phyloP scores from a whole-genome alignment of 53 echinoderm and acorn worm species.

The Antedon mediterranea region DNA sequence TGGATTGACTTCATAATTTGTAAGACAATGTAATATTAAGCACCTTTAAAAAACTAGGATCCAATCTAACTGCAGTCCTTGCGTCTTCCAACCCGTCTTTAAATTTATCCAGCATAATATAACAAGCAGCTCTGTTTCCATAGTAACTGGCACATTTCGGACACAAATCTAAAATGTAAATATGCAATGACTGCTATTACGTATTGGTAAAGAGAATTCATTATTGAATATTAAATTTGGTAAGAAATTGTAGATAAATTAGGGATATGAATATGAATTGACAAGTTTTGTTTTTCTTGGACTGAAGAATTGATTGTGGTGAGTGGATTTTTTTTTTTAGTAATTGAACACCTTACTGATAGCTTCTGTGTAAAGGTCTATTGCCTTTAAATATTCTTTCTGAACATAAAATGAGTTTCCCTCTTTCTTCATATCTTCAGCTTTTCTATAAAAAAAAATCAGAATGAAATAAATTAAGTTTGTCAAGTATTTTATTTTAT shows the following conservation, averaged over 20 bases:
- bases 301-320: too few species aligned
- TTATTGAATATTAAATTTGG: too few species aligned
- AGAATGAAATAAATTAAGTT: not conserved
- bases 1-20: too few species aligned
- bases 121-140: constrained; percentile 78
- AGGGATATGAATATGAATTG: too few species aligned
- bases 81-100: constrained; percentile 61
- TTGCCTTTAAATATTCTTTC: constrained; percentile 64
- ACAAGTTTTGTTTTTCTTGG: too few species aligned
- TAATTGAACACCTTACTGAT: constrained; percentile 48
- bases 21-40: not conserved
- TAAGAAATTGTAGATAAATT: too few species aligned
- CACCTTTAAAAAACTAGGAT: constrained; percentile 64
- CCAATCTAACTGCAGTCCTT: constrained; percentile 48
- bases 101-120: constrained; percentile 82
- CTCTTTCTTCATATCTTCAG: constrained; percentile 90
- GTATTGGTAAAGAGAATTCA: too few species aligned
- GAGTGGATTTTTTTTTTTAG: too few species aligned
- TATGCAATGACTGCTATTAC: not conserved
- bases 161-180: constrained; percentile 37
- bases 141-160: constrained; percentile 70
- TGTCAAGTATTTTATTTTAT: not conserved
- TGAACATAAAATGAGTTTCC: constrained; percentile 71
- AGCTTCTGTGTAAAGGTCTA: constrained; percentile 78
- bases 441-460: constrained; percentile 34